phyloP scores from a whole-genome alignment of 2,797 vertebrate species.

The Novumbra hubbsi region DNA sequence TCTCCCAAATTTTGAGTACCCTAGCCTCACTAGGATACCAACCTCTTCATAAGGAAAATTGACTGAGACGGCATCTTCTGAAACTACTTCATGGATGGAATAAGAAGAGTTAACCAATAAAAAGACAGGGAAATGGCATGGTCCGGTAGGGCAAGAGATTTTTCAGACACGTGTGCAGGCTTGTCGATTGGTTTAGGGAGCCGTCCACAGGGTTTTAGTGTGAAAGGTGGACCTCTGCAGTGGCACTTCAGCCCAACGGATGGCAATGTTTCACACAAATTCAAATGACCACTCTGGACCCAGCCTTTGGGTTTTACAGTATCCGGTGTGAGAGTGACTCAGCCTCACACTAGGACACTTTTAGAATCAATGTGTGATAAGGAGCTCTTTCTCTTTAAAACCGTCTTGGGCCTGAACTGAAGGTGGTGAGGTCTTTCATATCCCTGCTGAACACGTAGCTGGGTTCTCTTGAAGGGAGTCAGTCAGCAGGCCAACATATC shows the following conservation, averaged over 20 bases:
- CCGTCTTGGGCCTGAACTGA: background rate
- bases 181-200: background rate
- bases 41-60: background rate
- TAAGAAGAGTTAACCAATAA: background rate
- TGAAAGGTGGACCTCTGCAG: conserved; percentile 41
- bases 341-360: background rate
- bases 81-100: background rate
- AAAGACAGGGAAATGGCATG: background rate
- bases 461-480: background rate
- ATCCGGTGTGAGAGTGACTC: conserved; percentile 22
- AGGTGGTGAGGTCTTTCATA: background rate
- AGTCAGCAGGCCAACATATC: background rate
- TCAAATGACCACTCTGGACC: conserved; percentile 9
- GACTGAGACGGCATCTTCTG: background rate
- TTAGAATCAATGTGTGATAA: background rate
- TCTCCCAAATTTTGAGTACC: conserved; percentile 5
- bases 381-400: background rate
- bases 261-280: conserved; percentile 48
- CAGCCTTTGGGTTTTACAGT: conserved; percentile 11
- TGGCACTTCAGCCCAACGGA: conserved; percentile 45
- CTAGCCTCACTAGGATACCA: background rate
- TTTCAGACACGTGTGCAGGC: background rate
- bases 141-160: background rate
- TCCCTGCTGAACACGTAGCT: background rate
- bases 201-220: conserved; percentile 24